phyloP scores from a whole-genome alignment of 2,113 vertebrate genomes.

The Microcebus tavaratra region DNA sequence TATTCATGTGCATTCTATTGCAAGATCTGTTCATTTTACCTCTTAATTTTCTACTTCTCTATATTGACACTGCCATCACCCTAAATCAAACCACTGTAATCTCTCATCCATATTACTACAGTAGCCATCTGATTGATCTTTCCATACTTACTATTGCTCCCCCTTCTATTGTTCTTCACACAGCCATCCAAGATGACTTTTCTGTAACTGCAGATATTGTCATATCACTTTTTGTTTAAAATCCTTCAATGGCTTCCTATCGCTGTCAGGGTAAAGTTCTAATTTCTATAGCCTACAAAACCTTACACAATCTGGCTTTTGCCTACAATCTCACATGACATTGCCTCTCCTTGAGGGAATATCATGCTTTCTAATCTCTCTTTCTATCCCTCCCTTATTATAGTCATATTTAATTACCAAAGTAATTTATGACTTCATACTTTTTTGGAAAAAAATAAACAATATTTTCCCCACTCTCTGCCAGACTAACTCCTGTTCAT shows the following conservation, averaged over 20 bases:
- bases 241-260: neutral
- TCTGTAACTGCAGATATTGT: conserved; percentile 5
- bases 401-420: neutral
- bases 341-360: neutral
- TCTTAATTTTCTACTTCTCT: neutral
- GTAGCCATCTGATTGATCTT: neutral
- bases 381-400: neutral
- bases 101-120: neutral
- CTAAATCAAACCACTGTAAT: conserved; percentile 6
- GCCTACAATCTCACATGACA: conserved; percentile 20
- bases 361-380: neutral
- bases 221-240: neutral
- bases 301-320: neutral
- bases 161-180: neutral
- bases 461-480: neutral
- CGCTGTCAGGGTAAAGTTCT: neutral
- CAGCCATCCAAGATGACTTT: conserved; percentile 7
- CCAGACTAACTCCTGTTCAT: neutral
- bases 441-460: conserved; percentile 11
- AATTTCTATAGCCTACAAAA: conserved; percentile 27
- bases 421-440: neutral
- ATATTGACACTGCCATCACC: neutral
- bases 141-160: neutral
- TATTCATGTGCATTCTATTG: neutral
- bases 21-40: neutral